Conservation (phyloP, 2,888 invertebrate species). For the Agonopterix arenella region DNA sequence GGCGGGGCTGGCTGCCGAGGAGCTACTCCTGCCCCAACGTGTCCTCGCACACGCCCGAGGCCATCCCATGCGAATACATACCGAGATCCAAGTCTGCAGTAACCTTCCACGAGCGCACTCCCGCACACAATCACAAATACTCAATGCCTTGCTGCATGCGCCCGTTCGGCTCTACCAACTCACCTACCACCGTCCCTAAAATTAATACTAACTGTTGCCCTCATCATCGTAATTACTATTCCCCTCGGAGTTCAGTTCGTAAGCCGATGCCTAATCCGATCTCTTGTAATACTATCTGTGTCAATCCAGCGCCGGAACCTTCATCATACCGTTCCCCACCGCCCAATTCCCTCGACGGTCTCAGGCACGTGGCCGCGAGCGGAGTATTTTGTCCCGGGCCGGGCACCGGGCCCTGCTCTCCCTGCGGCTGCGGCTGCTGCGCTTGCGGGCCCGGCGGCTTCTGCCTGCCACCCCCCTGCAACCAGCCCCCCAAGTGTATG, state of each 20-base stretch:
- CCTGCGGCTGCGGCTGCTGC: not conserved
- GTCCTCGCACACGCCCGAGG: conserved; percentile 2
- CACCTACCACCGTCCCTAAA: not conserved
- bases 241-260: no score
- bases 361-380: not conserved
- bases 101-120: not conserved
- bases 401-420: not conserved
- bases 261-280: not conserved
- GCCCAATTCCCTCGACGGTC: conserved; percentile 1
- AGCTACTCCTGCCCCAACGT: conserved; percentile 35
- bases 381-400: not conserved
- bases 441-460: conserved; percentile 1
- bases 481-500: conserved; percentile 44
- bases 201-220: no score
- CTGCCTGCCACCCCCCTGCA: conserved; percentile 38
- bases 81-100: conserved; percentile 17
- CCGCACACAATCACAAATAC: not conserved
- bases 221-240: no score
- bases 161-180: conserved; percentile 5
- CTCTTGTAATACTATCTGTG: no score
- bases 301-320: conserved; percentile 1
- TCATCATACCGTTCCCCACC: not conserved
- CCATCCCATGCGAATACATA: conserved; percentile 5
- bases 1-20: conserved; percentile 13
- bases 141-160: not conserved